phyloP scores from a whole-genome alignment of 2,888 invertebrate species.

The Catonia carolina region DNA sequence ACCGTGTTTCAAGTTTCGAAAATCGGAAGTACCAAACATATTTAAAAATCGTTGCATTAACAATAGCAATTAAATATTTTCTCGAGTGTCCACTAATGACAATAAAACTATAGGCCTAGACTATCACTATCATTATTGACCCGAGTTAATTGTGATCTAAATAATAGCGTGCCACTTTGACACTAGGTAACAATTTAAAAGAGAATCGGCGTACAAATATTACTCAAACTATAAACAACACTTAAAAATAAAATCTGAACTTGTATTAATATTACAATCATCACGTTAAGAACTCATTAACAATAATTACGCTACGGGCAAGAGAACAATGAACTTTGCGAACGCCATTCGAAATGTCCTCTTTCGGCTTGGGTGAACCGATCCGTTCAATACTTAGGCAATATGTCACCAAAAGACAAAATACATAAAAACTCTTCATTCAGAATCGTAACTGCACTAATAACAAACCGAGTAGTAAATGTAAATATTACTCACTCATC shows the following conservation, averaged over 20 bases:
- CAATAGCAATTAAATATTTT: too few species aligned
- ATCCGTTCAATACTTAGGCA: slow-evolving; percentile 42
- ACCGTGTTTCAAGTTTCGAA: background rate
- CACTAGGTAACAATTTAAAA: slow-evolving; percentile 11
- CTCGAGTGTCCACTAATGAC: too few species aligned
- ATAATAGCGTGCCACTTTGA: slow-evolving; percentile 27
- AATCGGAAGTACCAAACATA: too few species aligned
- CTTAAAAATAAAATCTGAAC: slow-evolving; percentile 13
- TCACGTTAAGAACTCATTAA: slow-evolving; percentile 22
- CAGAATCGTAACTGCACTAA: slow-evolving; percentile 12
- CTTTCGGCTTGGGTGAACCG: slow-evolving; percentile 44
- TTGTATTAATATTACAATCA: background rate
- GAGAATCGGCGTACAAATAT: background rate
- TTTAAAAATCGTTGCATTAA: too few species aligned
- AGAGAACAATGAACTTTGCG: slow-evolving; percentile 51
- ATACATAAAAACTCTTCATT: slow-evolving; percentile 27
- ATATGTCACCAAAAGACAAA: slow-evolving; percentile 33
- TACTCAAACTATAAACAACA: background rate
- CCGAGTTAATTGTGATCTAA: slow-evolving; percentile 35
- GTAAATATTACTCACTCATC: slow-evolving; percentile 36
- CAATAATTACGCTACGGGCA: slow-evolving; percentile 33
- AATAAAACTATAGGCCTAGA: slow-evolving; percentile 22
- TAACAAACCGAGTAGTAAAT: slow-evolving; percentile 27
- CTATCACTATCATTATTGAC: slow-evolving; percentile 35
- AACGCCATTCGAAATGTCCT: slow-evolving; percentile 51